Conservation (phyloP, 2,888 invertebrate genomes). For the Vanessa cardui region DNA sequence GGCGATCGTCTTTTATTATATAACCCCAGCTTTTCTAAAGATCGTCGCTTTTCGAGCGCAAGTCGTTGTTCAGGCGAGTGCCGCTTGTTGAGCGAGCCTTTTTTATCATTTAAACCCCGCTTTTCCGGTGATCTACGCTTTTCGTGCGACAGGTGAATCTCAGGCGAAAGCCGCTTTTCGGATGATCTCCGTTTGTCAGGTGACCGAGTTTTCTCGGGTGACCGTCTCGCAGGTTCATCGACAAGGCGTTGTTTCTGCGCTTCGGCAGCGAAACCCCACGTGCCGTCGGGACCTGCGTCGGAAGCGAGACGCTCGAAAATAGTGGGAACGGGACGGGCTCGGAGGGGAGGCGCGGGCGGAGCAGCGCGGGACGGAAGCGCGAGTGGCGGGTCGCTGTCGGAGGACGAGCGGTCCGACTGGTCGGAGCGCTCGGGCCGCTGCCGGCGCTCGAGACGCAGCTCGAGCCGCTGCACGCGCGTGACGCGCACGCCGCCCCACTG, state of each 20-base stretch:
- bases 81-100: constrained; percentile 17
- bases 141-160: background rate
- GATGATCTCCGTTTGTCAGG: background rate
- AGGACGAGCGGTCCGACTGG: constrained; percentile 39
- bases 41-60: background rate
- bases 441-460: constrained; percentile 59
- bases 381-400: background rate
- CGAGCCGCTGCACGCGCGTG: constrained; percentile 68
- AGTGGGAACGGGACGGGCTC: constrained; percentile 38
- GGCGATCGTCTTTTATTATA: background rate
- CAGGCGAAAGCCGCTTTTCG: background rate
- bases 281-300: constrained; percentile 47
- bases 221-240: constrained; percentile 21
- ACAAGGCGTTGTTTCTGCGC: constrained; percentile 61
- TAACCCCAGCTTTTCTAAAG: background rate
- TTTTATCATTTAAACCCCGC: background rate
- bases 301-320: constrained; percentile 50
- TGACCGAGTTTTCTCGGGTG: background rate
- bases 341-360: constrained; percentile 33
- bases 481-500: constrained; percentile 66
- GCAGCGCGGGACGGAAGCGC: constrained; percentile 23
- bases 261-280: constrained; percentile 80
- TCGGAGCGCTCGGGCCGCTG: constrained; percentile 32
- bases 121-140: background rate
- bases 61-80: background rate